Percentiles rank a stretch among this genome's conserved stretches.
Evolutionary conservation across 2,113 vertebrate species (phyloP).

Genomic region (Phocoena phocoena): DNA sequence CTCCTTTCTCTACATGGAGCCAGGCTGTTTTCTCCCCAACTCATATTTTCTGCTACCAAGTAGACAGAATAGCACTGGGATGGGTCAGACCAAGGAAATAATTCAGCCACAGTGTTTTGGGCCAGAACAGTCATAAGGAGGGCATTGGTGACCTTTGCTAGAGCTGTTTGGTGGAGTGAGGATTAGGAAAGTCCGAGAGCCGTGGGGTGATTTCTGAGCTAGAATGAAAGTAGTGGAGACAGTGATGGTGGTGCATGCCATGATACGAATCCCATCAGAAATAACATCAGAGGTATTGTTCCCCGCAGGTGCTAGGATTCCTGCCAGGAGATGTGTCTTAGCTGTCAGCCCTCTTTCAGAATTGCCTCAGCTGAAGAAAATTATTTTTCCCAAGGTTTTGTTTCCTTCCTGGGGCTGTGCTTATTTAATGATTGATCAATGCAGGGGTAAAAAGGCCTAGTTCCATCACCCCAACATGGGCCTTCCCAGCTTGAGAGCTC

Average conservation of each 20-base stretch:
- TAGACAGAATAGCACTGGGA: not conserved
- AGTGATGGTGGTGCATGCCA: not conserved
- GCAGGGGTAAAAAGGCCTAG: not conserved
- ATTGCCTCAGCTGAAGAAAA: not conserved
- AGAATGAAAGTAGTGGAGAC: not conserved
- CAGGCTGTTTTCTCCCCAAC: not conserved
- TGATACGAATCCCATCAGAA: not conserved
- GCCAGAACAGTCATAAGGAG: not conserved
- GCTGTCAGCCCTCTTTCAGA: not conserved
- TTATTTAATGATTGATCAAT: not conserved
- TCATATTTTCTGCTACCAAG: too few species aligned
- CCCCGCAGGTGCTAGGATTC: too few species aligned
- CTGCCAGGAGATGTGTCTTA: not conserved
- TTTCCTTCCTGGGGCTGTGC: not conserved
- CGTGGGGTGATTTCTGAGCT: not conserved
- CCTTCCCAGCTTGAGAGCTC: not conserved
- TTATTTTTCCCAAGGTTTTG: not conserved
- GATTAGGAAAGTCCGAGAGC: not conserved
- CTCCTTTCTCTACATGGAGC: not conserved
- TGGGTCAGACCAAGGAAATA: not conserved
- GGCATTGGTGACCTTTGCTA: not conserved
- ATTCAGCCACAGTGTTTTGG: not conserved
- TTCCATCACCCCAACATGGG: not conserved
- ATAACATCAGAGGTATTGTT: not conserved
- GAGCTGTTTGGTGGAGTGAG: not conserved